Base-by-base conservation (phyloP, 2,888 invertebrate species). In the Phaedon cochleariae region DNA sequence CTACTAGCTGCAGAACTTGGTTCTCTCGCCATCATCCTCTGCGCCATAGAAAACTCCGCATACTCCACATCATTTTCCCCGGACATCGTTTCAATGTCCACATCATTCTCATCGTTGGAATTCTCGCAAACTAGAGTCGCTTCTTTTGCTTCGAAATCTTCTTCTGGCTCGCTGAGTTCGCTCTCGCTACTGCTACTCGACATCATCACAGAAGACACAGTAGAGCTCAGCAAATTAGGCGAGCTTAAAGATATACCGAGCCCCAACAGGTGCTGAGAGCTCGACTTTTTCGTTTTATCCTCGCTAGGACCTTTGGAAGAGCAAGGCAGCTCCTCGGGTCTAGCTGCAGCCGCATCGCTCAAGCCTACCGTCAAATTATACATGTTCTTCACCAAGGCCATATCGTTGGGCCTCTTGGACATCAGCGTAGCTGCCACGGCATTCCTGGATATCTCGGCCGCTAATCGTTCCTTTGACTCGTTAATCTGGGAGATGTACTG, bases 11-110 rank as follows among this genome's bases (percentile, higher is more conserved):
- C n/a, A n/a, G n/a, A 21, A 75, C n/a, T n/a, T n/a, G n/a, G n/a
- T n/a, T n/a, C n/a, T n/a, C n/a, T n/a, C n/a, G n/a, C n/a, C n/a
- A n/a, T n/a, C n/a, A n/a, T n/a, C n/a, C n/a, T n/a, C n/a, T n/a
- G n/a, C n/a, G 83, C 82, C 84, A 86, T 84, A 20, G 86, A 85
- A 46, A 88, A 83, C 79, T 88, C 88, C n/a, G n/a, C n/a, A n/a
- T n/a, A 83, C 79, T 88, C 91, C 9, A 90, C 89, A 79, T 91
- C 91, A 77, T 90, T 90, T 79, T 91, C 91, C 88, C 92, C 92
- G 72, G 92, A 91, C 88, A 94, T 93, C 2, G 93, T 92, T 83
- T 94, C 93, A 72, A 93, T 91, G 79, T 95, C 94, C 0, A 93
- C 91, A 78, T 94, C 94, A 79, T 94, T 95, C 80, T 95, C 95